These are phyloP conservation scores for Brotula barbata DNA, from an alignment of 2,797 vertebrate species.

Conservation along the genomic window DNA sequence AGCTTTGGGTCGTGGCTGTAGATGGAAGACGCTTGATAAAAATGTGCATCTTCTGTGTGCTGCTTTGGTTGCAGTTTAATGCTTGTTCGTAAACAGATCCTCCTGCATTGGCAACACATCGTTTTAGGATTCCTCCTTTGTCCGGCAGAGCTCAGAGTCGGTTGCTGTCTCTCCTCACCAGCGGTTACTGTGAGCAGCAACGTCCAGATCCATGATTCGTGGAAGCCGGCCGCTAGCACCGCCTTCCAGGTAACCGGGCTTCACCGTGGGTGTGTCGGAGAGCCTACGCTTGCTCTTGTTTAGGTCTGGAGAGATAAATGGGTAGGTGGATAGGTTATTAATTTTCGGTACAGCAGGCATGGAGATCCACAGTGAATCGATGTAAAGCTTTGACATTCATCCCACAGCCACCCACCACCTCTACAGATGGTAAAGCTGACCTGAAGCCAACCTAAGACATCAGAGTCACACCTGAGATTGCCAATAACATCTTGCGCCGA, in stretches of 20 bases:
- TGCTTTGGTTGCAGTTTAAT: constrained; percentile 12
- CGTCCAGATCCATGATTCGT: constrained; percentile 74
- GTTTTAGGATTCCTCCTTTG: background rate
- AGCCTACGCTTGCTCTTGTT: constrained; percentile 73
- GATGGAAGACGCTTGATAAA: constrained; percentile 42
- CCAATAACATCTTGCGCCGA: constrained; percentile 82
- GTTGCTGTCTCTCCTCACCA: constrained; percentile 69
- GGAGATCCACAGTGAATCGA: too few species aligned
- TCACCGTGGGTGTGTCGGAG: constrained; percentile 72
- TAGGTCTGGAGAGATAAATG: constrained; percentile 59
- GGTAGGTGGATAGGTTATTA: background rate
- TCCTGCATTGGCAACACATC: constrained; percentile 4
- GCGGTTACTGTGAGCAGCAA: constrained; percentile 69
- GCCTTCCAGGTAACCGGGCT: constrained; percentile 79
- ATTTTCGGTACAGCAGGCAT: constrained; percentile 1
- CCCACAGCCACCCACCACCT: background rate
- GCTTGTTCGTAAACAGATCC: constrained; percentile 15
- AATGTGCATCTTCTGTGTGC: constrained; percentile 25
- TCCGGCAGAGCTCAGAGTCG: constrained; percentile 3
- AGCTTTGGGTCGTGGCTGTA: constrained; percentile 64
- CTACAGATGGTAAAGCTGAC: constrained; percentile 25
- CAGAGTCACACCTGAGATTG: constrained; percentile 76
- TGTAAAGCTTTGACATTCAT: background rate
- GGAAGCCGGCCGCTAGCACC: constrained; percentile 83
- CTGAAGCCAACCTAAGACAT: constrained; percentile 4